Conservation (phyloP, 2,113 vertebrate species). For the Myiozetetes cayanensis region DNA sequence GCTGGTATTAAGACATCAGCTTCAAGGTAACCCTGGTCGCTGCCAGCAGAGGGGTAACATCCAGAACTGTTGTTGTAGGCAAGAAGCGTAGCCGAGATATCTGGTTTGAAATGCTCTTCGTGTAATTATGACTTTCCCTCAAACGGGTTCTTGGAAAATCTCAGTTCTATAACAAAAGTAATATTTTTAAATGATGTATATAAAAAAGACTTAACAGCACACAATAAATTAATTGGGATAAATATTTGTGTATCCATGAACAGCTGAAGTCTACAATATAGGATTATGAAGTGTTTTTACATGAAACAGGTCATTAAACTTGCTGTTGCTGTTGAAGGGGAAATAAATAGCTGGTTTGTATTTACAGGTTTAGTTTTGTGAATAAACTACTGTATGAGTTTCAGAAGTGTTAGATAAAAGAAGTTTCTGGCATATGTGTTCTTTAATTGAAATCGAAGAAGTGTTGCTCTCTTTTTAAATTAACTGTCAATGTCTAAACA, state of each 20-base stretch:
- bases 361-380: conserved; percentile 31
- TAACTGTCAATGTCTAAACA: conserved; percentile 66
- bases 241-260: conserved; percentile 24
- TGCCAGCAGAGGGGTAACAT: background rate
- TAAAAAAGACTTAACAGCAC: conserved; percentile 5
- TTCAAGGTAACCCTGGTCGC: background rate
- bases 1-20: background rate
- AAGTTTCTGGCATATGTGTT: conserved; percentile 22
- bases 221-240: background rate
- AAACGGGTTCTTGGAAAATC: background rate
- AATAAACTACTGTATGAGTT: conserved; percentile 33
- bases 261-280: background rate
- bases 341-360: conserved; percentile 48
- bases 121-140: background rate
- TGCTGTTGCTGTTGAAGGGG: conserved; percentile 3
- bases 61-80: background rate
- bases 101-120: background rate
- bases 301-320: conserved; percentile 17
- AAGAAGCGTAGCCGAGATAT: background rate
- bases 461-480: conserved; percentile 4
- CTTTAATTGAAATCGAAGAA: conserved; percentile 49
- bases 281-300: conserved; percentile 12
- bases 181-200: background rate
- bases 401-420: conserved; percentile 37
- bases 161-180: conserved; percentile 33